Conservation (phyloP, 2,797 vertebrate genomes). For the Poeciliopsis infans region DNA sequence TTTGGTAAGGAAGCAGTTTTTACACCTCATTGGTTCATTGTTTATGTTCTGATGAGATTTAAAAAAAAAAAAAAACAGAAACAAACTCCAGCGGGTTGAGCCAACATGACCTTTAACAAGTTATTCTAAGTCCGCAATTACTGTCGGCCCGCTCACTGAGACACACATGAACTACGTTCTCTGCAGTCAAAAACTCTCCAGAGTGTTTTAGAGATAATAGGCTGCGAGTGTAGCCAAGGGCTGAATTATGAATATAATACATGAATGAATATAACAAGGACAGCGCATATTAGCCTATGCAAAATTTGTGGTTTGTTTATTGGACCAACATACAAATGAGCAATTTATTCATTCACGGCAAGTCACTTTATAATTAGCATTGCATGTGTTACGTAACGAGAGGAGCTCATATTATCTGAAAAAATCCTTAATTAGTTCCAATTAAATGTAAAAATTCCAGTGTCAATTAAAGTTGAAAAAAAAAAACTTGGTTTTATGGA, state of each 20-base stretch:
- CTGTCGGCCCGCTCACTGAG: not conserved
- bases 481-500: not conserved
- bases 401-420: not conserved
- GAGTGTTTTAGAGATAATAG: constrained; percentile 15
- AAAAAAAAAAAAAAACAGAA: not conserved
- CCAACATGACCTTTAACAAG: constrained; percentile 10
- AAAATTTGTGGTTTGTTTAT: constrained; percentile 1
- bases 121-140: constrained; percentile 2
- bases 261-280: constrained; percentile 20
- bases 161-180: constrained; percentile 20
- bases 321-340: not conserved
- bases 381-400: not conserved
- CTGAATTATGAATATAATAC: constrained; percentile 5
- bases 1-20: constrained; percentile 45
- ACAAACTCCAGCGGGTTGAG: constrained; percentile 21
- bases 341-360: not conserved
- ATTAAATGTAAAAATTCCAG: not conserved
- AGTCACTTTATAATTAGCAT: not conserved
- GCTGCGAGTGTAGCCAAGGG: not conserved
- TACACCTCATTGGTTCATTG: constrained; percentile 51
- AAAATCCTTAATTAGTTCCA: not conserved
- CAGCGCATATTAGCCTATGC: not conserved
- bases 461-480: not conserved
- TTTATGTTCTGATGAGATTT: constrained; percentile 56
- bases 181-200: constrained; percentile 5